A percentile compares a stretch with the other conserved stretches of the same genome.
These are phyloP conservation scores for Thereva nobilitata DNA, from an alignment of 2,888 invertebrate genomes.

Conservation along the genomic window DNA sequence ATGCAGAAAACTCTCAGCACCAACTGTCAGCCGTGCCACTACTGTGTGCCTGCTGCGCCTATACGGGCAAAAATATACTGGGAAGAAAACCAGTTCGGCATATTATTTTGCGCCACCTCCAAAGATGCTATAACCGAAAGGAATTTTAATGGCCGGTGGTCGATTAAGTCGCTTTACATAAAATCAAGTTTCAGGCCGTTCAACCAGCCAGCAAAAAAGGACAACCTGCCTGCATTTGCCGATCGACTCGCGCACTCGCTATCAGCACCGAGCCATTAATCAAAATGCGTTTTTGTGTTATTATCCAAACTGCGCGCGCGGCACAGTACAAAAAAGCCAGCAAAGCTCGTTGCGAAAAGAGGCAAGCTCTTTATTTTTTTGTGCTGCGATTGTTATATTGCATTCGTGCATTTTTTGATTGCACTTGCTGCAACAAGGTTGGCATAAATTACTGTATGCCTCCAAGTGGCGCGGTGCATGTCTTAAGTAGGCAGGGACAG, in stretches of 20 bases:
- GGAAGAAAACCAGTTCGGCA: constrained; percentile 18
- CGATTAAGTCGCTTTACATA: constrained; percentile 35
- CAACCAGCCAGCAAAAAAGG: constrained; percentile 24
- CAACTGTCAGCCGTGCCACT: background rate
- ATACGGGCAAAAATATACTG: background rate
- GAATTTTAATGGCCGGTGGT: constrained; percentile 35
- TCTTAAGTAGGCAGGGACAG: background rate
- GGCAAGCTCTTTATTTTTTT: background rate
- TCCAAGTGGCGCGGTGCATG: constrained; percentile 3
- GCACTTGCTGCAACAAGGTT: constrained; percentile 35
- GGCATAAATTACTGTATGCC: constrained; percentile 29
- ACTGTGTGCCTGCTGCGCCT: background rate
- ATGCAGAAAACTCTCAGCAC: background rate
- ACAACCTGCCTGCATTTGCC: constrained; percentile 16
- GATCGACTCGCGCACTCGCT: too few relatives aligned
- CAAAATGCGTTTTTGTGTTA: constrained; percentile 28
- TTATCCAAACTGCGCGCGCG: too few relatives aligned
- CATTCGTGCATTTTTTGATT: constrained; percentile 28
- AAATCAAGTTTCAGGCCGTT: constrained; percentile 28
- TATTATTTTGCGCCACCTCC: constrained; percentile 29
- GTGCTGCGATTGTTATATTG: background rate
- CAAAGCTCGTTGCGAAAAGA: constrained; percentile 17
- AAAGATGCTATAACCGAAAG: constrained; percentile 34
- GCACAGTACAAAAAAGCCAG: constrained; percentile 12
- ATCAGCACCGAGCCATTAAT: constrained; percentile 17